These are phyloP conservation scores for Metellina segmentata DNA, from an alignment of 2,888 invertebrate genomes.

Conservation along the genomic window DNA sequence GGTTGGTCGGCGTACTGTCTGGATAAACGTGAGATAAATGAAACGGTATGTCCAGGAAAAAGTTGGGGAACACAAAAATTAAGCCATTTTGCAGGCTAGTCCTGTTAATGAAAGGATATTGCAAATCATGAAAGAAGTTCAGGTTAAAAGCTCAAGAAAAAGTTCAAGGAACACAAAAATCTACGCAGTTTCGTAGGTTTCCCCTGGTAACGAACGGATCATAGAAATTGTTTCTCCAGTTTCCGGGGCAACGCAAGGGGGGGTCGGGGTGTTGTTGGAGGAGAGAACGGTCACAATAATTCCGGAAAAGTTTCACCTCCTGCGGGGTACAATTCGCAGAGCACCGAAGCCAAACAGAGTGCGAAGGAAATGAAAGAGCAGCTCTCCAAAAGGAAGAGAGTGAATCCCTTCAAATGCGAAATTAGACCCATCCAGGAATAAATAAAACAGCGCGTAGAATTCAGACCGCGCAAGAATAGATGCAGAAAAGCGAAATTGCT, in stretches of 20 bases:
- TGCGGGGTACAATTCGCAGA: not conserved
- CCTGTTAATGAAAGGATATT: no score
- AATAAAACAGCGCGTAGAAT: no score
- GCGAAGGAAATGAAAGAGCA: slow-evolving; percentile 55
- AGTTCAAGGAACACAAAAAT: slow-evolving; percentile 24
- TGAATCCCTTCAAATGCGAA: slow-evolving; percentile 52
- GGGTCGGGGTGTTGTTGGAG: not conserved
- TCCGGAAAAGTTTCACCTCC: slow-evolving; percentile 18
- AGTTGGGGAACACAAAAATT: no score
- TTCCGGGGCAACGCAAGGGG: slow-evolving; percentile 52
- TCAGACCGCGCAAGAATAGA: no score
- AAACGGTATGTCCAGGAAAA: no score
- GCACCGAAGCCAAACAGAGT: slow-evolving; percentile 43
- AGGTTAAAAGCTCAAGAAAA: not conserved
- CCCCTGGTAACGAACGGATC: slow-evolving; percentile 54
- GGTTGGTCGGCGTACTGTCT: no score
- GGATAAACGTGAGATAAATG: no score
- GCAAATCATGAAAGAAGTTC: no score
- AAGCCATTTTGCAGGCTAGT: no score
- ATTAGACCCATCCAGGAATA: not conserved
- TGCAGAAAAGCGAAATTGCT: no score
- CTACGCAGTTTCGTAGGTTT: slow-evolving; percentile 44
- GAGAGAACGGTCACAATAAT: slow-evolving; percentile 8
- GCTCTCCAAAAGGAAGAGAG: not conserved
- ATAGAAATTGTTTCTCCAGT: slow-evolving; percentile 60